Evolutionary conservation across 2,888 invertebrate genomes (phyloP), one percentile per base, ranked within the genome.

Genomic region (Melanostoma scalare): DNA sequence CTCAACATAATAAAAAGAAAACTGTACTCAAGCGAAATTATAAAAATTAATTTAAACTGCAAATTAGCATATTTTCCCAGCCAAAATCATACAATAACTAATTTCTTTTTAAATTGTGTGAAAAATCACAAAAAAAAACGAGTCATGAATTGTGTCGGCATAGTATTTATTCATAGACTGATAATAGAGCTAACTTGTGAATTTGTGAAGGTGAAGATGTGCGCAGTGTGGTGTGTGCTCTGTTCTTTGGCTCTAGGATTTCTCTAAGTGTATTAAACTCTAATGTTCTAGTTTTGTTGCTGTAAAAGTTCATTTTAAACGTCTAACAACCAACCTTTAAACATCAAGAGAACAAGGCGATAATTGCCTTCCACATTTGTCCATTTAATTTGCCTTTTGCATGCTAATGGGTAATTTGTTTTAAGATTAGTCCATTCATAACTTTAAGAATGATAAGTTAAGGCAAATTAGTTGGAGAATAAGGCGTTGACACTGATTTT

Each of bases 141-240:
- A 42, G 10, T 58, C 50, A 46, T 67, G 60, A 73, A 82, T 77
- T 82, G 77, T 82, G 77, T 82, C 73, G 77, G 73, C 72, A 60
- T 63, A 46, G 65, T 75, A 80, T 76, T 81, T 60, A 81, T 81
- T 77, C 81, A 69, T 77, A 63, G 82, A 69, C 20, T 20, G 20
- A 20, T 20, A 20, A 20, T 20, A 20, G 9, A 9, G 42, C 42
- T 6, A 42, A 20, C 20, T 20, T 20, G 20, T 20, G 20, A 20
- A 20, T 20, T 20, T 20, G 20, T 20, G 20, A 20, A 20, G 20
- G 20, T 20, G 20, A 20, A 20, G 20, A 20, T 20, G 20, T 20
- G 20, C 20, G 20, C 20, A 20, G 20, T 20, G 20, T 20, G 20
- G 20, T 20, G 20, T 20, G 20, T 20, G 20, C 1, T 20, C 20